These are phyloP conservation scores for Eupithecia inturbata DNA, from an alignment of 2,888 invertebrate species.

Conservation along the genomic window DNA sequence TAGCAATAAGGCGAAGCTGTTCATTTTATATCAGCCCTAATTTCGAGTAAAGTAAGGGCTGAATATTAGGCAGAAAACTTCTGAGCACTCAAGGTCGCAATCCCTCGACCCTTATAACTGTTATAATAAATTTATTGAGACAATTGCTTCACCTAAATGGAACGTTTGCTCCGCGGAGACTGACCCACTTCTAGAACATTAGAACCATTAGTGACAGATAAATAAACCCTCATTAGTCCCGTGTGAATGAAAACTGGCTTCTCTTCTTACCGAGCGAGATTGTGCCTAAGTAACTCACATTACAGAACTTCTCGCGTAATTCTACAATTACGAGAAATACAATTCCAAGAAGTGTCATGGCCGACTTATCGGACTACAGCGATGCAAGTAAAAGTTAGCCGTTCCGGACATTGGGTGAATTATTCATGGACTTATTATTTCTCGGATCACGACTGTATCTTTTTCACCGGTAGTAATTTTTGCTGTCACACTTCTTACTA, in stretches of 20 bases:
- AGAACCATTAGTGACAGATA: slow-evolving; percentile 4
- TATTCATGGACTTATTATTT: slow-evolving; percentile 70
- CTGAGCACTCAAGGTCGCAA: slow-evolving; percentile 16
- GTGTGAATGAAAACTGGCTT: slow-evolving; percentile 6
- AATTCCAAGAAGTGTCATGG: slow-evolving; percentile 39
- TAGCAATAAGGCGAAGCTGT: slow-evolving; percentile 22
- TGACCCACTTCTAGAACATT: slow-evolving; percentile 22
- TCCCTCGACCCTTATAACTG: slow-evolving; percentile 30
- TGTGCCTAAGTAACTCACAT: slow-evolving; percentile 16
- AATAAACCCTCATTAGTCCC: slow-evolving; percentile 13
- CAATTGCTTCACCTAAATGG: slow-evolving; percentile 21
- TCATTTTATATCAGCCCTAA: slow-evolving; percentile 24
- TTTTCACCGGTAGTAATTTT: slow-evolving; percentile 48
- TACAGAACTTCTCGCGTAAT: slow-evolving; percentile 32
- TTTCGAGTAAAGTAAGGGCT: slow-evolving; percentile 11
- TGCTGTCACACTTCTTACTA: slow-evolving; percentile 44
- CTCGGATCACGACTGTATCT: slow-evolving; percentile 63
- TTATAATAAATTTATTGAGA: slow-evolving; percentile 28
- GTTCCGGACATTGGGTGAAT: slow-evolving; percentile 65
- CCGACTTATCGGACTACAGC: slow-evolving; percentile 29
- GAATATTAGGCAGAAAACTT: slow-evolving; percentile 18
- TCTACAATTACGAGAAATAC: slow-evolving; percentile 39
- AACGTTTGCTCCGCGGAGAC: slow-evolving; percentile 14
- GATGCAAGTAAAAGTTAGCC: slow-evolving; percentile 66
- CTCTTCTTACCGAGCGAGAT: slow-evolving; percentile 14